Conservation (phyloP, 2,113 vertebrate genomes). For the Microcebus murinus region DNA sequence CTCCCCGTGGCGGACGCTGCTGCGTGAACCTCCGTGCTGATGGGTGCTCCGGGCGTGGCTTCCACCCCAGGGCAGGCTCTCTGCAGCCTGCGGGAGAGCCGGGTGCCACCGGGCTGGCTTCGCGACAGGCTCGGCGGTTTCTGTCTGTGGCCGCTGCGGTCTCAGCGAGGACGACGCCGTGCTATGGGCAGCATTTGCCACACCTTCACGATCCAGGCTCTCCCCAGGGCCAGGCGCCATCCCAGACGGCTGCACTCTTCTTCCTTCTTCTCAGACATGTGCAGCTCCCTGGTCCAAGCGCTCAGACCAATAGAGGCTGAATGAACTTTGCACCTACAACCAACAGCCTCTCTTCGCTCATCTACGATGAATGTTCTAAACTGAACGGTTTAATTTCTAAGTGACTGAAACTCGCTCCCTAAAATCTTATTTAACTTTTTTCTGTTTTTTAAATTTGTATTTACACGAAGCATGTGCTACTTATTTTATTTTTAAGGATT, state of each 20-base stretch:
- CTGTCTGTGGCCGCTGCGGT: accelerated
- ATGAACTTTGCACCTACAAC: neutral
- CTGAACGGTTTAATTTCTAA: neutral
- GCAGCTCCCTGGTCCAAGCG: neutral
- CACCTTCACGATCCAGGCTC: neutral
- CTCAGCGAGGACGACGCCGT: accelerated
- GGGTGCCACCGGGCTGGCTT: accelerated
- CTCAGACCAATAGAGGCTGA: neutral
- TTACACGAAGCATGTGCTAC: neutral
- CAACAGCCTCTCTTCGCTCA: neutral
- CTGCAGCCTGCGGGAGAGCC: neutral
- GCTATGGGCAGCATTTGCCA: accelerated
- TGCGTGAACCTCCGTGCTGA: accelerated
- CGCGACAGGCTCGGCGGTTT: accelerated
- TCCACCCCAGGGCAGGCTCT: neutral
- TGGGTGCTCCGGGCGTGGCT: neutral
- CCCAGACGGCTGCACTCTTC: neutral
- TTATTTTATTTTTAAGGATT: neutral
- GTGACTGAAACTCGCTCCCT: neutral
- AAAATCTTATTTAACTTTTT: neutral
- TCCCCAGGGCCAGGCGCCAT: accelerated
- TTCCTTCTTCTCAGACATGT: neutral
- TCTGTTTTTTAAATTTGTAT: neutral
- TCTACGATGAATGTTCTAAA: neutral
- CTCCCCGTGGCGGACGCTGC: neutral